phyloP scores from a whole-genome alignment of 2,797 vertebrate genomes.

The Dendrocincla tyrannina region DNA sequence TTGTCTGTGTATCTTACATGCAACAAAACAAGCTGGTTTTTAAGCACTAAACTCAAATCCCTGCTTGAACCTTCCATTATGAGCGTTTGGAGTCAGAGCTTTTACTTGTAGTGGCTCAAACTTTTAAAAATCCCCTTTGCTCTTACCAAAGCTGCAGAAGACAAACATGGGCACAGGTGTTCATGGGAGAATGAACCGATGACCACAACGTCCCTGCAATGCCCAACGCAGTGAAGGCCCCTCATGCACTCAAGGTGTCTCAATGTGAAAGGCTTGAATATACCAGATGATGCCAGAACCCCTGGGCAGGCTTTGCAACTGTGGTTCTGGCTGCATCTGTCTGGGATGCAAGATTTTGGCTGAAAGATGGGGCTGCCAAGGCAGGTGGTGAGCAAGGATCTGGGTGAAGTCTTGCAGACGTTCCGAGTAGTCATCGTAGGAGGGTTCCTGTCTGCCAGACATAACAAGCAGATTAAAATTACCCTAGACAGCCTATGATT shows the following conservation, averaged over 20 bases:
- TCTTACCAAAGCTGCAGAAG: not conserved
- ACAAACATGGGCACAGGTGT: not conserved
- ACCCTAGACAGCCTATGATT: not conserved
- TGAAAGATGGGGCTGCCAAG: not conserved
- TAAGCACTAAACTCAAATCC: not conserved
- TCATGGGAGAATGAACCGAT: fast-evolving
- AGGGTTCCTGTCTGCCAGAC: not conserved
- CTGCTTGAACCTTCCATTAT: not conserved
- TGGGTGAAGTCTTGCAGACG: not conserved
- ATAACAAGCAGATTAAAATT: not conserved
- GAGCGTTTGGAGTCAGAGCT: not conserved
- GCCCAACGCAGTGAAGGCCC: not conserved
- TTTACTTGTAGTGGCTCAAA: not conserved
- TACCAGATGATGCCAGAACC: not conserved
- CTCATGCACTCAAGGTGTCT: fast-evolving
- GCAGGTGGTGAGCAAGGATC: not conserved
- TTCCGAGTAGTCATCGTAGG: fast-evolving
- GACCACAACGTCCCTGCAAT: not conserved
- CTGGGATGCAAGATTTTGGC: not conserved
- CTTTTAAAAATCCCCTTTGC: not conserved
- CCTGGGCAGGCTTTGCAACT: not conserved
- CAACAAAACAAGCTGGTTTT: not conserved
- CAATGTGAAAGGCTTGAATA: not conserved
- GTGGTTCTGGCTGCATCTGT: not conserved
- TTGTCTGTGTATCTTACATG: not conserved